Evolutionary conservation across 1,140 invertebrate genomes (phyloP).

Genomic region (Aphaenogaster floridana): DNA sequence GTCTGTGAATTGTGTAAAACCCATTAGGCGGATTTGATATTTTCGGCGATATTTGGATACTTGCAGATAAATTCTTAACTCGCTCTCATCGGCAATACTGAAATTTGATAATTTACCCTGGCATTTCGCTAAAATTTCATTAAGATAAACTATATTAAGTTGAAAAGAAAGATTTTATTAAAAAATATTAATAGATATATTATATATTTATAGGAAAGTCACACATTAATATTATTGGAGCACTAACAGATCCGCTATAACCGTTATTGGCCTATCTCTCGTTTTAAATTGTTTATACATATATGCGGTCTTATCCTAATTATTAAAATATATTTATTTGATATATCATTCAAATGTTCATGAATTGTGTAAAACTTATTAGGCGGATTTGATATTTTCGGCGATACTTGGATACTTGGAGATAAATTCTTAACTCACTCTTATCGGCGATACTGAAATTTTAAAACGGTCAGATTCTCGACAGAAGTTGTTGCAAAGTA

Average conservation of each 20-base stretch:
- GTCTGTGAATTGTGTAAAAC: neutral
- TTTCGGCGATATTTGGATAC: neutral
- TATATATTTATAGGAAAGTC: too few species aligned
- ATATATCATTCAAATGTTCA: neutral
- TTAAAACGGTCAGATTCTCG: neutral
- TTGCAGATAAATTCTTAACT: neutral
- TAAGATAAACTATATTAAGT: neutral
- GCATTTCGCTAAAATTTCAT: neutral
- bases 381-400: neutral
- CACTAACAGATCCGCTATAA: too few species aligned
- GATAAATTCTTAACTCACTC: neutral
- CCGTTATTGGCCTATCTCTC: too few species aligned
- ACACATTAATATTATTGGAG: too few species aligned
- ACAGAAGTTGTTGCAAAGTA: conserved; percentile 15
- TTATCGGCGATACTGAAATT: neutral
- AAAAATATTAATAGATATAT: too few species aligned
- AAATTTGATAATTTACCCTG: neutral
- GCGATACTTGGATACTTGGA: neutral
- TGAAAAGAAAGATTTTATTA: neutral
- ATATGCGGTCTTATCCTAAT: too few species aligned
- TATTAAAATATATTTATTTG: too few species aligned
- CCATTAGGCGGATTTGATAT: neutral
- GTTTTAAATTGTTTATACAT: too few species aligned
- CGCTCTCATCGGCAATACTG: neutral
- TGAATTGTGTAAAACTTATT: neutral